Conservation (phyloP, 2,113 vertebrate species). For the Ammodytes dubius region DNA sequence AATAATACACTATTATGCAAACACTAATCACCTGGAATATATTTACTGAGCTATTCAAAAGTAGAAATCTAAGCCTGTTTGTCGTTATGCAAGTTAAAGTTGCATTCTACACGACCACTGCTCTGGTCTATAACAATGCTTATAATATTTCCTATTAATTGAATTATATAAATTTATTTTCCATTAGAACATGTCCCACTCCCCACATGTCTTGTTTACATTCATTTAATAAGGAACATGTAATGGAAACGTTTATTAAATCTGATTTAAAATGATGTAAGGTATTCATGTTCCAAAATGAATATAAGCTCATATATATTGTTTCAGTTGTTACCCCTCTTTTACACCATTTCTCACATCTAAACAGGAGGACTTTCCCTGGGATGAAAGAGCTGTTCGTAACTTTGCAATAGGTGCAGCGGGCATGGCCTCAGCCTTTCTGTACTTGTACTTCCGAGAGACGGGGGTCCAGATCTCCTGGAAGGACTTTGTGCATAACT, state of each 20-base stretch:
- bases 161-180: neutral
- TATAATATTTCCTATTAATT: neutral
- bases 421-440: conserved; percentile 76
- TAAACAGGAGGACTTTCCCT: conserved; percentile 81
- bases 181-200: neutral
- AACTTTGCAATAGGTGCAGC: conserved; percentile 73
- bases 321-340: neutral
- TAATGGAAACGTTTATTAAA: neutral
- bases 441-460: conserved; percentile 81
- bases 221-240: neutral
- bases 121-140: neutral
- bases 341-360: neutral
- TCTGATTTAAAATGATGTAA: neutral
- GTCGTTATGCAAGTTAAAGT: neutral
- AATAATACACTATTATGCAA: neutral
- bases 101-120: neutral
- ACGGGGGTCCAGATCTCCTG: conserved; percentile 85
- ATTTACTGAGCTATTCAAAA: neutral
- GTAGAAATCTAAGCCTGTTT: neutral
- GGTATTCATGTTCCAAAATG: neutral
- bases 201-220: neutral
- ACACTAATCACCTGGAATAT: neutral
- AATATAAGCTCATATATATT: neutral
- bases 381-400: conserved; percentile 73
- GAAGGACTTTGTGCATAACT: conserved; percentile 86